Conservation (phyloP, 2,888 invertebrate species). For the Pyrochroa serraticornis region DNA sequence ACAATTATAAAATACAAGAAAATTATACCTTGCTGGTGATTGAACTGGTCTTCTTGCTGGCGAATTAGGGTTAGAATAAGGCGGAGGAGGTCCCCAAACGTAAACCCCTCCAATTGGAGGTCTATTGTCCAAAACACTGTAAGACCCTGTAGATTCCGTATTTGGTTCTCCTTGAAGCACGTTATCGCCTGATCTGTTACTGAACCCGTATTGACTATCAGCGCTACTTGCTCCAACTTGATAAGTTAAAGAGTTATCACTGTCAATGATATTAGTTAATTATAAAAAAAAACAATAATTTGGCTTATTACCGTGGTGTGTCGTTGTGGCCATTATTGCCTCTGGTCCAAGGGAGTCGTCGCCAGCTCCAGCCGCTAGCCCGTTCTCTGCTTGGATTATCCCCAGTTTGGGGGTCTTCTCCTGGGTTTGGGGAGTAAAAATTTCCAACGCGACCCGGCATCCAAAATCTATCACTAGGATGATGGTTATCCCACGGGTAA, state of each 20-base stretch:
- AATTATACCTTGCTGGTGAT: slow-evolving; percentile 55
- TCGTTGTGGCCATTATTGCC: slow-evolving; percentile 58
- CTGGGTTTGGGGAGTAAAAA: slow-evolving; percentile 84
- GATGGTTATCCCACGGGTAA: slow-evolving; percentile 65
- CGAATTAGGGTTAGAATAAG: slow-evolving; percentile 82
- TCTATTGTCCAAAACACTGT: slow-evolving; percentile 65
- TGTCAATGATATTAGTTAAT: slow-evolving; percentile 13
- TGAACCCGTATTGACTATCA: slow-evolving; percentile 84
- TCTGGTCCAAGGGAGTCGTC: slow-evolving; percentile 74
- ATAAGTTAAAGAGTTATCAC: slow-evolving; percentile 62
- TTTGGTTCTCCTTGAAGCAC: slow-evolving; percentile 49
- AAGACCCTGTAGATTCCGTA: slow-evolving; percentile 58
- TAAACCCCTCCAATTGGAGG: slow-evolving; percentile 63
- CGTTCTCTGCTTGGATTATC: slow-evolving; percentile 47
- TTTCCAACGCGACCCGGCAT: slow-evolving; percentile 74
- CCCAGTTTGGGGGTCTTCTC: slow-evolving; percentile 58
- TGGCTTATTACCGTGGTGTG: slow-evolving; percentile 43
- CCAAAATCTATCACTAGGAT: slow-evolving; percentile 62
- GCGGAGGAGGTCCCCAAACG: slow-evolving; percentile 89
- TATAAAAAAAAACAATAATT: too few relatives aligned
- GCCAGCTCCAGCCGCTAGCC: slow-evolving; percentile 70
- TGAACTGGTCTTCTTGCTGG: slow-evolving; percentile 63
- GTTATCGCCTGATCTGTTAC: slow-evolving; percentile 58
- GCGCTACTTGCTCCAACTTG: slow-evolving; percentile 72
- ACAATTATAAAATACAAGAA: too few relatives aligned